Conservation (phyloP, 1,140 invertebrate genomes). For the Brachionus rubens region DNA sequence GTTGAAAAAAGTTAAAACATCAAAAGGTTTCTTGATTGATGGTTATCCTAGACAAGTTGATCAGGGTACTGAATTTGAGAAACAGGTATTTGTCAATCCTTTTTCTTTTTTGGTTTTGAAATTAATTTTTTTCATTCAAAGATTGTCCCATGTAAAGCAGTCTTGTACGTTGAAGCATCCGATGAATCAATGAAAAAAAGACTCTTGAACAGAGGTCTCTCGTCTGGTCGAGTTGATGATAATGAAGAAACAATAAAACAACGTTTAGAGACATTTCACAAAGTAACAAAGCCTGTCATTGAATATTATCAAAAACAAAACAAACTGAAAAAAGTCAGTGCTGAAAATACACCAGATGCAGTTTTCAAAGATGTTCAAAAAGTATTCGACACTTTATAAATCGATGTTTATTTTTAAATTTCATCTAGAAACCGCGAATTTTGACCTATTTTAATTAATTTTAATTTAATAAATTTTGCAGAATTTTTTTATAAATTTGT, state of each 20-base stretch:
- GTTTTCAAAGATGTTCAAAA: constrained; percentile 38
- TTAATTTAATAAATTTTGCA: too few species aligned
- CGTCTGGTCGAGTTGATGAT: constrained; percentile 88
- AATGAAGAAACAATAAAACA: constrained; percentile 94
- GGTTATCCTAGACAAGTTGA: constrained; percentile 81
- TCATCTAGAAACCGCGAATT: too few species aligned
- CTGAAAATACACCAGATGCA: constrained; percentile 30
- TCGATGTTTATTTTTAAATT: too few species aligned
- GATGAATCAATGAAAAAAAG: constrained; percentile 79
- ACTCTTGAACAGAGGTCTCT: constrained; percentile 77
- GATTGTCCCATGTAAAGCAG: not conserved
- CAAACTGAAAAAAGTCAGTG: constrained; percentile 21
- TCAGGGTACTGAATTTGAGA: constrained; percentile 79
- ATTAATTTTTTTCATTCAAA: not conserved
- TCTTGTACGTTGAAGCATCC: constrained; percentile 67
- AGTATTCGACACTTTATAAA: not conserved
- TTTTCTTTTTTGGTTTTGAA: not conserved
- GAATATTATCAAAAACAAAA: constrained; percentile 78
- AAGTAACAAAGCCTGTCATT: constrained; percentile 83
- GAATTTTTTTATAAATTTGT: too few species aligned
- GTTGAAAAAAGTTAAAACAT: constrained; percentile 52
- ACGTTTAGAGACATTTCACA: constrained; percentile 84
- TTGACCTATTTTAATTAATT: too few species aligned
- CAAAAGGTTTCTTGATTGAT: constrained; percentile 75
- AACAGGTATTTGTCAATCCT: constrained; percentile 56